Evolutionary conservation across 2,888 invertebrate species (phyloP), one percentile per base, ranked within the genome.

Genomic region (Temnothorax rugatulus): DNA sequence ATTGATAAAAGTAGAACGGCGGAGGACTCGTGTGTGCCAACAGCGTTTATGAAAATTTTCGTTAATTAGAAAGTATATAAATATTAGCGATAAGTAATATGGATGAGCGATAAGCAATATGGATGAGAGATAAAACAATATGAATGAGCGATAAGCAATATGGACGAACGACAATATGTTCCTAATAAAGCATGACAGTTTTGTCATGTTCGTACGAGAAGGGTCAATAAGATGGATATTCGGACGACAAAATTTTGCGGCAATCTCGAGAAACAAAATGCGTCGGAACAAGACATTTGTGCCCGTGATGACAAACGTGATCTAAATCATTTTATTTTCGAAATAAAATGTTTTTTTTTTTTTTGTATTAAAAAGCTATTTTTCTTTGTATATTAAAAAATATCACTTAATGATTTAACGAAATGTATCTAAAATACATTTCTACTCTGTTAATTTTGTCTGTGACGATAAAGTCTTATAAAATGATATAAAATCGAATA

Each of bases 91-190:
- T 77, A 77, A 77, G 69, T 21, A 69, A 79, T 38, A 64, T 8
- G 44, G 3, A 79, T 7, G 25, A 79, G 59, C 34, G 59, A 79
- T 34, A 34, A 34, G 34, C 71, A 79, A 71, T 79, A 34, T 34
- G 34, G 7, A 34, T 34, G 34, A 66, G 41, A 4, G 13, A 76
- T 76, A 77, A 34, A 34, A 7, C 71, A 79, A 71, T 79, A 34
- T 34, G 34, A 34, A 34, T 34, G 34, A 66, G 41, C 8, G 8
- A 76, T 76, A 77, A 77, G 69, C 29, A 69, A 79, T 38, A 64
- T 8, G 44, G 3, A 79, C 11, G 25, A 79, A 47, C 34, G 59
- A 79, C 71, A 79, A 71, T 79, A 79, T 73, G 79, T 79, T 79
- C 79, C 79, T 79, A 79, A 79, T 59, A 34, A 71, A 79, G 34